Evolutionary conservation across 2,888 invertebrate species (phyloP).

Genomic region (Toxonevra muliebris): DNA sequence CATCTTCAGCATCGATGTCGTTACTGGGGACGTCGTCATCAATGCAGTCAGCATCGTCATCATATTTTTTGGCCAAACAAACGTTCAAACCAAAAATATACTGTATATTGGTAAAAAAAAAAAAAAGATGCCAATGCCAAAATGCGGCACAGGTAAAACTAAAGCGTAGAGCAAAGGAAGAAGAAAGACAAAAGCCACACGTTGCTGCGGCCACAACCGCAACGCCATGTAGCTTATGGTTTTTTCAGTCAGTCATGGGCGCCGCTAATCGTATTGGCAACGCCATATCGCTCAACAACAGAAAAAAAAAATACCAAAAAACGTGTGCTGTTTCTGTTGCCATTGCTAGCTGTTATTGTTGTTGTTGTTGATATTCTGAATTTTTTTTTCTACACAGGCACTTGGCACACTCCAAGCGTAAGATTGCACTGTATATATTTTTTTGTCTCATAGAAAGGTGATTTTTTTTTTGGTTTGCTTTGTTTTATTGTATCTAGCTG

Average conservation of each 20-base stretch:
- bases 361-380: not conserved
- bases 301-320: not conserved
- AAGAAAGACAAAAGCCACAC: too few relatives aligned
- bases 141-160: too few relatives aligned
- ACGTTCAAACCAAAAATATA: not conserved
- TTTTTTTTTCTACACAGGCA: not conserved
- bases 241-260: not conserved
- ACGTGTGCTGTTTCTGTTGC: not conserved
- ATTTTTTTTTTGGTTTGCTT: too few relatives aligned
- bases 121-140: not conserved
- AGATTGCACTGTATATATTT: too few relatives aligned
- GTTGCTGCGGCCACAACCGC: too few relatives aligned
- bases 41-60: not conserved
- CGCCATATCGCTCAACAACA: not conserved
- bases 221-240: too few relatives aligned
- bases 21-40: too few relatives aligned
- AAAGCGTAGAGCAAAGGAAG: too few relatives aligned
- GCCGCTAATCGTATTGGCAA: constrained; percentile 8
- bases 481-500: too few relatives aligned
- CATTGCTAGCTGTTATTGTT: not conserved
- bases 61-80: not conserved
- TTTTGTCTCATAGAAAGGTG: too few relatives aligned
- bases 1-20: too few relatives aligned
- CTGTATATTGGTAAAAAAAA: not conserved
- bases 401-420: constrained; percentile 1